Evolutionary conservation across 1,140 invertebrate genomes (phyloP), one percentile per base, ranked within the genome.

Genomic region (Drosophila funebris): DNA sequence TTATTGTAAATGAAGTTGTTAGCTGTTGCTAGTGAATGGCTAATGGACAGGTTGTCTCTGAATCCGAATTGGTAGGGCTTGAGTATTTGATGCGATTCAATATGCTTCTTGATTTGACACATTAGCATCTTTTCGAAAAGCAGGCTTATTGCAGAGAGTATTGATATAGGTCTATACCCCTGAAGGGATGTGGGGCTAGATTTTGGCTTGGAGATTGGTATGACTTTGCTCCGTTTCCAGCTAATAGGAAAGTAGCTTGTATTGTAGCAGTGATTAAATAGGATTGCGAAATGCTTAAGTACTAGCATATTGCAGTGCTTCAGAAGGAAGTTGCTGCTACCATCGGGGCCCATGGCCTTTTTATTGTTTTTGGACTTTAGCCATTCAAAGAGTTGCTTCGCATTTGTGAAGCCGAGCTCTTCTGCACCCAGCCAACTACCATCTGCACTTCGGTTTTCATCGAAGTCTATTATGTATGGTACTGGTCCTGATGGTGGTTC

Each of bases 251-350:
- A 67, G 22, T 67, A 67, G 4, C 50, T 29, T 0, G 9, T 24
- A 3, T 67, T 67, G 7, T 33, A 29, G 37, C 31, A 63, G 3
- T 70, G 58, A n/a, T 62, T 63, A 9, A 63, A 60, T 3, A 70
- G n/a, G 0, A 27, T 48, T 4, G 31, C 54, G 1, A 58, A 9
- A 6, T 67, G 44, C 1, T 48, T 48, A 0, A 66, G n/a, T 0
- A 66, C 39, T 7, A 13, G 11, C 4, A 53, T 43, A 31, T 43
- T 54, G 24, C 16, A 52, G 3, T 54, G 18, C 9, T 53, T 64
- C 1, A 64, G 5, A 2, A 54, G 24, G n/a, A 29, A 64, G 18
- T 64, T 64, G n/a, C 44, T 50, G 11, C 41, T 46, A 5, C 44
- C 46, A 18, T 67, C 64, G 8, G 53, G 41, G 0, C 64, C 53